A percentile compares a stretch with the other conserved stretches of the same genome.
Conservation (phyloP, 2,888 invertebrate species). For the Epiblema foenella region DNA sequence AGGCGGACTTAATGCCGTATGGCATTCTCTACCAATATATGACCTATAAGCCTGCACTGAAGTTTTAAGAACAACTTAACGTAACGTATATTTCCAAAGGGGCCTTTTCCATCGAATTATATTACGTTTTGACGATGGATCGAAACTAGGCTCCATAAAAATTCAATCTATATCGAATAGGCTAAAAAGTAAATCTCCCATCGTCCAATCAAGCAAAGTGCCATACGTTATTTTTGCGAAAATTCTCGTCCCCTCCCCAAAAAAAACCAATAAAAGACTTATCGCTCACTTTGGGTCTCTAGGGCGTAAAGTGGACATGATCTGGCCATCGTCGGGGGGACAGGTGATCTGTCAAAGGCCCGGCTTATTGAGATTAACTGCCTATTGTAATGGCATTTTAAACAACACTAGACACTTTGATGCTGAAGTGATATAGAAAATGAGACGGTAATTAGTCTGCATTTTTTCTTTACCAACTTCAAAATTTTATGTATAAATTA, state of each 20-base stretch:
- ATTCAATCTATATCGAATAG: conserved; percentile 13
- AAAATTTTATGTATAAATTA: background rate
- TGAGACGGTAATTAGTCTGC: background rate
- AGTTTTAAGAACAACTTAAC: no score
- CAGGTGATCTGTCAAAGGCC: conserved; percentile 54
- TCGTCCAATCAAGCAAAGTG: conserved; percentile 30
- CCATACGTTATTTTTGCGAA: conserved; percentile 25
- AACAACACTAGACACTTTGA: background rate
- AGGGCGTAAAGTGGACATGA: conserved; percentile 54
- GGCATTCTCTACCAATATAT: no score
- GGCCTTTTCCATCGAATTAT: background rate
- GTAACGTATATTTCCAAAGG: background rate
- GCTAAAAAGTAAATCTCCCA: conserved; percentile 26
- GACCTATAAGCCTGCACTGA: no score
- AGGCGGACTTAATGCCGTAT: no score
- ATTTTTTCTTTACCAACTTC: background rate
- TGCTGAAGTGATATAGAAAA: background rate
- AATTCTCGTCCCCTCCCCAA: conserved; percentile 34
- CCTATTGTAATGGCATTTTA: conserved; percentile 19
- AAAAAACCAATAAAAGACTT: conserved; percentile 49
- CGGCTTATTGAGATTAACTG: conserved; percentile 53
- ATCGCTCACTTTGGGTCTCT: conserved; percentile 56
- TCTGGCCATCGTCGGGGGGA: conserved; percentile 55
- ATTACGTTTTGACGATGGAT: conserved; percentile 1
- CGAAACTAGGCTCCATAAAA: conserved; percentile 11